Evolutionary conservation across 1,140 invertebrate species (phyloP), one percentile per base, ranked within the genome.

Genomic region (Subanguina moxae): DNA sequence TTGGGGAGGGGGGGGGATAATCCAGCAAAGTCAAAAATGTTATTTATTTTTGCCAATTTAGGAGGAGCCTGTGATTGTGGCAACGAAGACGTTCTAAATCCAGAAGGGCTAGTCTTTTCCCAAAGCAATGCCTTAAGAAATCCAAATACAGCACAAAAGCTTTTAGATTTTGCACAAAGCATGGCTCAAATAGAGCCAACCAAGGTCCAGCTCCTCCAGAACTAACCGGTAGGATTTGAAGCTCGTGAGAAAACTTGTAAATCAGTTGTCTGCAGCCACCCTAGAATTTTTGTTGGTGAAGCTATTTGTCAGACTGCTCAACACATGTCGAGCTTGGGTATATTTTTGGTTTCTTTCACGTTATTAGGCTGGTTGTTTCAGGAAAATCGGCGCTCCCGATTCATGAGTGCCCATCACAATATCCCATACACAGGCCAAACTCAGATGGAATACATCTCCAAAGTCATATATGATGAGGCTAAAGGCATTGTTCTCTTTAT

Each of bases 261-360:
- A 38, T 38, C 32, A 38, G 11, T 38, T 38, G 3, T 38, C 8
- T 42, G 13, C 46, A 32, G 64, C 65, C 27, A 19, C 56, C 11
- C 27, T 57, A 43, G 65, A 67, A 67, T 67, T 65, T 45, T 27
- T 67, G 3, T 30, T 67, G 19, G 62, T 67, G 25, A 67, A 67
- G 32, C 30, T 67, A 9, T 67, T 67, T 27, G 25, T 67, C 1
- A 11, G 62, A 15, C 32, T 67, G 11, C 62, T 67, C 8, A 25
- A 25, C 17, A 23, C 17, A 1, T 67, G 28, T 45, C 65, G 65
- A 15, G 23, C n/a, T 21, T 65, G 28, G 25, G 65, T 67, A 67
- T 25, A 13, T 15, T 1, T 65, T 67, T 19, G 1, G 15, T 15
- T 64, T 5, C 19, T 58, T 62, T 3, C 1, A 43, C 8, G 1